Base-by-base conservation (phyloP, 37 sponge, comb jelly and placozoan genomes). In the Aphrocallistes beatrix region DNA sequence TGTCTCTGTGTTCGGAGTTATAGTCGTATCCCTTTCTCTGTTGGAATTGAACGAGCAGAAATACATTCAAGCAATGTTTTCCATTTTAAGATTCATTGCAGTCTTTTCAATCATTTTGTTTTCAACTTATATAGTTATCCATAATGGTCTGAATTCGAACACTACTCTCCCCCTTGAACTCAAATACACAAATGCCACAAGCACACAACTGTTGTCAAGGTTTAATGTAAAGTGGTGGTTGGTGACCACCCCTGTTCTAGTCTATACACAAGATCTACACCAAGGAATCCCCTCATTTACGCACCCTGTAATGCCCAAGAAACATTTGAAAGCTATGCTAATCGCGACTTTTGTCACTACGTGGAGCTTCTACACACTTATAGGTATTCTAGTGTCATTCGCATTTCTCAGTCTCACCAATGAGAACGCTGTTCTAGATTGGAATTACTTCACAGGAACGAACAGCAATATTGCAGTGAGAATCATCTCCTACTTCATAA, bases 11-110 rank as follows among this genome's bases (percentile, higher is more conserved):
- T 95, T 89, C 86, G 96, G 87, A 0, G 81, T 87, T 36, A 49
- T 95, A 16, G 89, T 91, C n/a, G 81, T 93, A 0, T 34, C 82
- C 0, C 83, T 95, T 21, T 91, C 93, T 38, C 48, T 90, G 1
- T 21, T 93, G 37, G 91, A 89, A 40, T 86, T 95, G 21, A 95
- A 91, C 34, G 95, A 95, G 51, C 95, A 95, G 51, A 92, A 88
- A 36, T 86, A 93, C n/a, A 34, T 95, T 13, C 95, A 95, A 81
- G 82, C 93, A 48, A 60, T 93, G 0, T 81, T 95, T 3, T 94
- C 91, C 3, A 28, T 91, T 0, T 37, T 93, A 17, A 60, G 95
- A 36, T 95, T 95, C 38, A 42, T 86, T 0, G 90, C 89, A 23
- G 87, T 94, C 8, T 85, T 75, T 1, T 87, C 86, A 0, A 92